phyloP scores from a whole-genome alignment of 2,113 vertebrate genomes.

The Podarcis raffonei region DNA sequence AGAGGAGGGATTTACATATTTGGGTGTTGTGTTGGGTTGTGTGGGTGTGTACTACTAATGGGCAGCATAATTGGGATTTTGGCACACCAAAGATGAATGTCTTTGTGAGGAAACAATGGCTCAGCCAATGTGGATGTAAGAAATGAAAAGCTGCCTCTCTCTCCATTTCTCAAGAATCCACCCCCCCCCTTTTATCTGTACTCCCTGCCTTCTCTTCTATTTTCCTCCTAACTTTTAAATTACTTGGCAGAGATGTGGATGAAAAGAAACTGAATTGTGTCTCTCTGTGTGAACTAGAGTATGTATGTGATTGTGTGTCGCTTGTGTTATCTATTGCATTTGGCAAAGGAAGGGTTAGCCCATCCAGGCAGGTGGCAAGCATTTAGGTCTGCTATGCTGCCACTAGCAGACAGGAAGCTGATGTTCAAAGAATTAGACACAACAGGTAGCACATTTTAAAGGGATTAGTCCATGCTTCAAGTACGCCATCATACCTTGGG shows the following conservation, averaged over 20 bases:
- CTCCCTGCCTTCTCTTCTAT: neutral
- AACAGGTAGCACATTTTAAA: conserved; percentile 43
- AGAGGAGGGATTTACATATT: neutral
- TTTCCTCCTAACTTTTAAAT: neutral
- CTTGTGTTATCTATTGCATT: neutral
- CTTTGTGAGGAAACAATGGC: neutral
- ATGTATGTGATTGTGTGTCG: neutral
- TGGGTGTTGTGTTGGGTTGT: neutral
- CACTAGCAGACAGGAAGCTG: conserved; percentile 26
- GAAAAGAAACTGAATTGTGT: conserved; percentile 12
- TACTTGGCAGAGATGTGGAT: neutral
- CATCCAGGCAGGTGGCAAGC: neutral
- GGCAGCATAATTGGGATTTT: neutral
- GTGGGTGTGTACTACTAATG: neutral
- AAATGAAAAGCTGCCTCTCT: neutral
- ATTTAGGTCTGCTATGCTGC: neutral
- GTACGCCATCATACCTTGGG: conserved; percentile 30
- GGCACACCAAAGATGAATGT: neutral
- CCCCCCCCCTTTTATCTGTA: neutral
- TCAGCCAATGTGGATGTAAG: neutral
- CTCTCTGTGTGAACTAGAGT: neutral
- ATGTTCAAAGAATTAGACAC: conserved; percentile 38
- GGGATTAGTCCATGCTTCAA: conserved; percentile 54
- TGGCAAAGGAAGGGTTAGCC: conserved; percentile 33
- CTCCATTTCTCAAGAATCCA: neutral